These are phyloP conservation scores for Orientallactaga sibirica DNA, from an alignment of 2,797 vertebrate species.

Conservation along the genomic window DNA sequence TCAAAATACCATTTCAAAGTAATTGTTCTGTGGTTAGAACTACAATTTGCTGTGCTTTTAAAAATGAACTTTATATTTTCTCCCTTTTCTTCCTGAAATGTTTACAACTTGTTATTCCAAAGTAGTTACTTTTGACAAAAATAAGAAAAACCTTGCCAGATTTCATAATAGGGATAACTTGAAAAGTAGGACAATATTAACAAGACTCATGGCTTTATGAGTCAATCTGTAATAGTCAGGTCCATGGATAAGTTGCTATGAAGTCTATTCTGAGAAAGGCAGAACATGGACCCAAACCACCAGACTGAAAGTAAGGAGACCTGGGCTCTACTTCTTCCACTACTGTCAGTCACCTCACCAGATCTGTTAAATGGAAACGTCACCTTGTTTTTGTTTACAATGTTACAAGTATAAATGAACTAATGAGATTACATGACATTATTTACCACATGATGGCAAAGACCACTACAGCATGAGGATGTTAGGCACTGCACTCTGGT, in stretches of 20 bases:
- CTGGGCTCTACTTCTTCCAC: neutral
- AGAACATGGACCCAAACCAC: neutral
- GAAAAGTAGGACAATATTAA: neutral
- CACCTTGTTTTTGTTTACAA: neutral
- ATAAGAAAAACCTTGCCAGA: conserved; percentile 13
- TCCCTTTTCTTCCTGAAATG: conserved; percentile 9
- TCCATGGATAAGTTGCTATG: neutral
- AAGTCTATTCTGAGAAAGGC: neutral
- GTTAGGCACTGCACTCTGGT: neutral
- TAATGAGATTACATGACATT: neutral
- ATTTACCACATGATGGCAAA: neutral
- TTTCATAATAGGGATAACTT: neutral
- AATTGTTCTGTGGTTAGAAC: conserved; percentile 9
- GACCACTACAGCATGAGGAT: neutral
- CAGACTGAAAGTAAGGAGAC: neutral
- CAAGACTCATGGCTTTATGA: neutral
- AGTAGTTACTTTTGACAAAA: neutral
- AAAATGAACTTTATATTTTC: neutral
- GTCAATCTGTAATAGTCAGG: neutral
- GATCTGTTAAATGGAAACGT: neutral
- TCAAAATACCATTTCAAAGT: conserved; percentile 29
- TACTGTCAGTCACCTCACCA: neutral
- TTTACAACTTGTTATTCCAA: neutral
- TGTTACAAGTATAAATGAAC: conserved; percentile 32
- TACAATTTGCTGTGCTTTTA: neutral